Conservation (phyloP, 1,140 invertebrate species). For the Alviniconcha marisindica region DNA sequence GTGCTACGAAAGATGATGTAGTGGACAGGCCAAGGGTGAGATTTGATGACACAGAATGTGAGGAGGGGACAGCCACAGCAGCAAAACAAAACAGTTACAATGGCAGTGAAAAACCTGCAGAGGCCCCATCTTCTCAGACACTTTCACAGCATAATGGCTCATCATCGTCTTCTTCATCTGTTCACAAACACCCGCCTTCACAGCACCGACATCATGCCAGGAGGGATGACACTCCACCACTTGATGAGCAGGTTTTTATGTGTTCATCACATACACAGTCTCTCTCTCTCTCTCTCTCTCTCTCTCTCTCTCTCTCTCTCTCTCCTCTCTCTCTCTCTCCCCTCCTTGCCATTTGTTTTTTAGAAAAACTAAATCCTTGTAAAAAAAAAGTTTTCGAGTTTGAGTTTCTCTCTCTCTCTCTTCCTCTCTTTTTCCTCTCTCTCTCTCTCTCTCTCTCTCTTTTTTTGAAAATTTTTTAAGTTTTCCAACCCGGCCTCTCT, state of each 20-base stretch:
- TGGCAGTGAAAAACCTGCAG: neutral
- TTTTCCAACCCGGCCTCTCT: too few species aligned
- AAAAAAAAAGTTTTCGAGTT: too few species aligned
- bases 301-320: neutral
- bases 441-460: too few species aligned
- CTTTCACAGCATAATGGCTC: conserved; percentile 7
- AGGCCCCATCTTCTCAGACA: neutral
- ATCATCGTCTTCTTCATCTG: neutral
- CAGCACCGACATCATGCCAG: neutral
- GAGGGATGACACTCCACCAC: neutral
- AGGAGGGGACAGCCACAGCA: neutral
- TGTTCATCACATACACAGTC: neutral
- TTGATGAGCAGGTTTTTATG: neutral
- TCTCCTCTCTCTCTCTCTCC: neutral
- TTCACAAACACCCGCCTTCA: neutral
- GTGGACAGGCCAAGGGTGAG: neutral
- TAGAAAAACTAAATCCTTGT: too few species aligned
- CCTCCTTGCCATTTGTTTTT: neutral
- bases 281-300: neutral
- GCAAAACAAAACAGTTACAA: neutral
- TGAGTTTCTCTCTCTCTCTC: neutral
- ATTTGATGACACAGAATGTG: neutral
- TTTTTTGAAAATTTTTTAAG: too few species aligned
- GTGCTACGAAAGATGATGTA: neutral
- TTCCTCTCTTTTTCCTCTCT: neutral